These are phyloP conservation scores for Sciurus carolinensis DNA, from an alignment of 2,797 vertebrate species.

Conservation along the genomic window DNA sequence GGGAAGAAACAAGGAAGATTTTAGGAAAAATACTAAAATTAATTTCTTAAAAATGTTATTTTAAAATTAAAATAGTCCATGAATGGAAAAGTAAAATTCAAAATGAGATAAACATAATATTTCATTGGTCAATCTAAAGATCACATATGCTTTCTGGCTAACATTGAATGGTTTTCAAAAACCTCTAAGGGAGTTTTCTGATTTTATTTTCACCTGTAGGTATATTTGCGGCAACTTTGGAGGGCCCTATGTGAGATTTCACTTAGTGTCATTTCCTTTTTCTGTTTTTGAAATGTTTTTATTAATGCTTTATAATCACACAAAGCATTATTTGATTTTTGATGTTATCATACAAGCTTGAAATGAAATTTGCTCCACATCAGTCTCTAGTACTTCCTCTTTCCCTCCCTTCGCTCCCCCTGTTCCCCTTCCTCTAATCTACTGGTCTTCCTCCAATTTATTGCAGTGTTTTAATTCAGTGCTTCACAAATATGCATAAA, in stretches of 20 bases:
- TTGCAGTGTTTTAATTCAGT: no score
- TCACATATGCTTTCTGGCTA: background rate
- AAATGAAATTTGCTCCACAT: no score
- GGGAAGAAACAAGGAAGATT: background rate
- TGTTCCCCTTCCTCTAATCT: no score
- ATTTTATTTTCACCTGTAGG: background rate
- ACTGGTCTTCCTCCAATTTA: no score
- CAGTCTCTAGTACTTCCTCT: no score
- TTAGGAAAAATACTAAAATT: background rate
- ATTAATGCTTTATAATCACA: no score
- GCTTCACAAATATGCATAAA: no score
- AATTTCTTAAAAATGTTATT: background rate
- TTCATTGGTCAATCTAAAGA: background rate
- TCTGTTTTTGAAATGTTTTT: no score
- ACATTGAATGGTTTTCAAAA: background rate
- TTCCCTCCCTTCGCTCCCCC: no score
- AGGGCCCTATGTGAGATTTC: background rate
- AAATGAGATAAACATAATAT: background rate
- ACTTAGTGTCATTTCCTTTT: background rate
- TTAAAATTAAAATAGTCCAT: background rate
- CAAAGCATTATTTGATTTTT: no score
- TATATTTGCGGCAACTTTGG: background rate
- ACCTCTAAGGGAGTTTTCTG: background rate
- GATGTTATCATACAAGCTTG: no score
- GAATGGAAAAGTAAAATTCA: background rate